Evolutionary conservation across 1,140 invertebrate species (phyloP), one percentile per base, ranked within the genome.

Genomic region (Hirudo medicinalis): DNA sequence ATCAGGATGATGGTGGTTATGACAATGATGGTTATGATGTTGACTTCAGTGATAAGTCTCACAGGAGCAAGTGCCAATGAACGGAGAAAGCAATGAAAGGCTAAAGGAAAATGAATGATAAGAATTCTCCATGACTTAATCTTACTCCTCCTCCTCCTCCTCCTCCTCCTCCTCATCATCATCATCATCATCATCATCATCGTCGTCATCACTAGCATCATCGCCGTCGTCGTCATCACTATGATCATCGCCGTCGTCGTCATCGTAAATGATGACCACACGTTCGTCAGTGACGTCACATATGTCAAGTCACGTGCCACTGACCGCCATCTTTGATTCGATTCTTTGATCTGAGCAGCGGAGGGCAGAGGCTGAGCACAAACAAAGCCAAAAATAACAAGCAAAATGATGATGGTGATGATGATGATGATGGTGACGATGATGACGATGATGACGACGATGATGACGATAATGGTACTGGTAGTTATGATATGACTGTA

Each of bases 21-120:
- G 29, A 22, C 20, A 40, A 69, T 69, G 40, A 2, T 70, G 40
- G 49, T 70, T 17, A 70, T 68, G 67, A 68, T 68, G 67, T 25
- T 68, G 22, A 32, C 3, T 29, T 63, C 19, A 27, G 60, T 63
- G 60, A 32, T 32, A 32, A 63, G 22, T 13, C 29, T 63, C 19
- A 2, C 9, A 17, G 22, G 60, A 20, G 19, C 57, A 60, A 4
- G 15, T 11, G 40, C 43, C 11, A 17, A 49, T 49, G 43, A 49
- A 49, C 43, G 43, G 43, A 49, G 11, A 9, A 13, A 49, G 43
- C 43, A 49, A 49, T 17, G 43, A 49, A 49, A 17, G 13, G 11
- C 43, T 49, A 49, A 49, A 49, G 15, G 43, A 40, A 40, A 11
- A 40, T 40, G 40, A 4, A 40, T 49, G 43, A 49, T 49, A 49